Conservation (phyloP, 2,888 invertebrate genomes). For the Spodoptera picta region DNA sequence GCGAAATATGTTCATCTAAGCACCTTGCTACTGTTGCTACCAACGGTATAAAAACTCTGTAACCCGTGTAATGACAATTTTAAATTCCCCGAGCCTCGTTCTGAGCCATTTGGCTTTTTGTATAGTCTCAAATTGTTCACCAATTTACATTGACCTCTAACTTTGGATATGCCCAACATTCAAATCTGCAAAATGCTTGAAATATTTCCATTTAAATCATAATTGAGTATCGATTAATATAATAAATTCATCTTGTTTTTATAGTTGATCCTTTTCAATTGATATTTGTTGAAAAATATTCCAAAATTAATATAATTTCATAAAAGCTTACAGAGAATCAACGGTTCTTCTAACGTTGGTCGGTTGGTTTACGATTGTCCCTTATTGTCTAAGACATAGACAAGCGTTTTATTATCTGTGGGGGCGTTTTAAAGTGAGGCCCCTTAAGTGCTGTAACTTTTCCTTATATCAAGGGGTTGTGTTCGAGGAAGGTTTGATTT, state of each 20-base stretch:
- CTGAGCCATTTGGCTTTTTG: constrained; percentile 79
- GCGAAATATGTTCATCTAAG: constrained; percentile 78
- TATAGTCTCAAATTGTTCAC: constrained; percentile 71
- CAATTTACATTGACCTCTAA: constrained; percentile 61
- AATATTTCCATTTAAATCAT: background rate
- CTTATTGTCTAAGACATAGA: constrained; percentile 86
- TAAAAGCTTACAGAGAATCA: background rate
- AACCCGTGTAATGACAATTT: constrained; percentile 86
- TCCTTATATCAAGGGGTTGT: constrained; percentile 72
- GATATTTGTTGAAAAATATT: background rate
- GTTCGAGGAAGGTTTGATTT: constrained; percentile 59
- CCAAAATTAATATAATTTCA: too few species aligned
- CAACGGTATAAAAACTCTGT: constrained; percentile 80
- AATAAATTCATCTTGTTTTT: background rate
- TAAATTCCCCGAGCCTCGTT: constrained; percentile 81
- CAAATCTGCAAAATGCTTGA: background rate
- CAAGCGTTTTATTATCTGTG: constrained; percentile 86
- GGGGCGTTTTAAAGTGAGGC: constrained; percentile 82
- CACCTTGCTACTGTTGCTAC: constrained; percentile 73
- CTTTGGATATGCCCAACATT: constrained; percentile 12
- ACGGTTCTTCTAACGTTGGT: constrained; percentile 63
- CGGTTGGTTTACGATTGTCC: constrained; percentile 74
- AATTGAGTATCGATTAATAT: background rate
- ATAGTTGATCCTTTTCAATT: background rate
- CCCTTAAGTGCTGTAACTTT: constrained; percentile 82